Evolutionary conservation across 2,888 invertebrate genomes (phyloP).

Genomic region (Ophioninae sp.): DNA sequence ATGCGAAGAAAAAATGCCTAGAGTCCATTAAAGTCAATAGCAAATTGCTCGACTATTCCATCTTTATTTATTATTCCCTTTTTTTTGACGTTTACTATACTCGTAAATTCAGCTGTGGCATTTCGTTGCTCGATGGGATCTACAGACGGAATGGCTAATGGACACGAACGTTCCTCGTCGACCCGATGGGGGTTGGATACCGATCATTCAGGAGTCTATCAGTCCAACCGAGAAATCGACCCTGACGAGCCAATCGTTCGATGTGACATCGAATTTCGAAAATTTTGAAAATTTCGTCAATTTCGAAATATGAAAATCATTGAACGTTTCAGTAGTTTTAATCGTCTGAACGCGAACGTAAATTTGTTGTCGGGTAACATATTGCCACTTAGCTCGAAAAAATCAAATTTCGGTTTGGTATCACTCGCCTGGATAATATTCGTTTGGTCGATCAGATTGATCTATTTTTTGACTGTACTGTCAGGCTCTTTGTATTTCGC

Average conservation of each 20-base stretch:
- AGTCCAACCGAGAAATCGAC: background rate
- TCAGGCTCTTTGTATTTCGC: slow-evolving; percentile 51
- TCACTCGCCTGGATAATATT: slow-evolving; percentile 11
- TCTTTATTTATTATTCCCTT: background rate
- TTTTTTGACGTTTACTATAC: background rate
- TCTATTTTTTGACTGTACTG: slow-evolving; percentile 45
- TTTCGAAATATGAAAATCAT: slow-evolving; percentile 7
- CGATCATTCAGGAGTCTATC: slow-evolving; percentile 27
- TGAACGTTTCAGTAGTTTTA: slow-evolving; percentile 62
- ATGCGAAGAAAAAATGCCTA: background rate
- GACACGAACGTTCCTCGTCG: slow-evolving; percentile 13
- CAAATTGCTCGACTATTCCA: background rate
- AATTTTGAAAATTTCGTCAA: background rate
- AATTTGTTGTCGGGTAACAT: slow-evolving; percentile 67
- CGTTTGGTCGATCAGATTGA: slow-evolving; percentile 2
- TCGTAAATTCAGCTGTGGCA: background rate
- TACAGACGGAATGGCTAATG: slow-evolving; percentile 46
- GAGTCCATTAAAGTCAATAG: slow-evolving; percentile 1
- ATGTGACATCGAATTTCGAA: background rate
- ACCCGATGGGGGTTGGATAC: background rate
- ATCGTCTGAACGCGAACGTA: slow-evolving; percentile 60
- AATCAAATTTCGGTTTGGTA: slow-evolving; percentile 7
- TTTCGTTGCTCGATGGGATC: background rate
- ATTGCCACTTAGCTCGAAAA: slow-evolving; percentile 56
- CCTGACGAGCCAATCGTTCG: slow-evolving; percentile 20